Evolutionary conservation across 2,888 invertebrate species (phyloP), one percentile per base, ranked within the genome.

Genomic region (Drosophila silvestris): DNA sequence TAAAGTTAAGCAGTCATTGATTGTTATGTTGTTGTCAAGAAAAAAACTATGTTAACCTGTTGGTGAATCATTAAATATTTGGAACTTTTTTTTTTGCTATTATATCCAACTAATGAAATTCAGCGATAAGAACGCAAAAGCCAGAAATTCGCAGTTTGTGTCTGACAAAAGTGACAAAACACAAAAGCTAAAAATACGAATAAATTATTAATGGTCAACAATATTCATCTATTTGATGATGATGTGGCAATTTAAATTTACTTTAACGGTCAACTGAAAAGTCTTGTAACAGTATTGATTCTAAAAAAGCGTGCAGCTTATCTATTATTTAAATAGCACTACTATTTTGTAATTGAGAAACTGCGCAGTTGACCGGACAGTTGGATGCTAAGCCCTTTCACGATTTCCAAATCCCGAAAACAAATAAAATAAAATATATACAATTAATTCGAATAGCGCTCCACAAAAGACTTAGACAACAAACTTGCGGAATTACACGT

Each of bases 251-350:
- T 59, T 62, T 56, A 51, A 67, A 53, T 70, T 57, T 52, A 51
- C 35, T 66, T 71, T 58, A 62, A 63, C 73, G 69, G 62, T 69
- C 53, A 39, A 63, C n/a, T 51, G 32, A 19, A 50, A 37, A 50
- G 51, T 16, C 37, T 50, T 64, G 69, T 66, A 71, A 68, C 39
- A 50, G 51, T 26, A 33, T 39, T 28, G 26, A 51, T 32, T 37
- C 53, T 52, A 14, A 44, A n/a, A 39, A 67, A 52, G 66, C 85
- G 85, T 87, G 85, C 79, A 83, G 54, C 67, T 68, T 75, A 61
- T 47, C 68, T 79, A 85, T 77, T 85, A 85, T 77, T 85, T 83
- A 87, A 87, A 72, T 74, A 83, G 70, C 51, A 53, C 67, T 74
- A 70, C 76, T 62, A 80, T 75, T 74, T 70, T 77, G 77, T 82